phyloP scores from a whole-genome alignment of 2,888 invertebrate species.

The Agrochola lychnidis region DNA sequence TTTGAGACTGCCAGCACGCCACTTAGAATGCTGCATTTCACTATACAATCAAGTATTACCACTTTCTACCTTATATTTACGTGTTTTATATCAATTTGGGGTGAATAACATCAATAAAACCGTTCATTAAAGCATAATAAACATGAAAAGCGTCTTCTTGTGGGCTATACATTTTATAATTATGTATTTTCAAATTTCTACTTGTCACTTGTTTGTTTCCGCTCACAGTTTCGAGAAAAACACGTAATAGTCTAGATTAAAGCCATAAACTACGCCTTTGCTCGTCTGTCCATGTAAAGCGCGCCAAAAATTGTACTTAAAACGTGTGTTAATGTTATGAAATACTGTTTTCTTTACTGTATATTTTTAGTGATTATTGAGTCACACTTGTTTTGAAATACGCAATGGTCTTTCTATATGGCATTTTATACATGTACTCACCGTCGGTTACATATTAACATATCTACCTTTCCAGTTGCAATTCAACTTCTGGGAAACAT shows the following conservation, averaged over 20 bases:
- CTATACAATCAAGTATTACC: slow-evolving; percentile 56
- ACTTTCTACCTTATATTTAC: slow-evolving; percentile 60
- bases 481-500: background rate
- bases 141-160: slow-evolving; percentile 41
- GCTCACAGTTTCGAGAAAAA: slow-evolving; percentile 63
- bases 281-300: slow-evolving; percentile 40
- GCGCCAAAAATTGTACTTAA: slow-evolving; percentile 50
- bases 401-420: slow-evolving; percentile 14
- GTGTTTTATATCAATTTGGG: slow-evolving; percentile 38
- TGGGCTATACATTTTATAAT: slow-evolving; percentile 57
- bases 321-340: slow-evolving; percentile 50
- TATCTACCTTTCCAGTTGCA: slow-evolving; percentile 11
- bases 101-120: slow-evolving; percentile 11
- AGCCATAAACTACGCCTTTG: slow-evolving; percentile 47
- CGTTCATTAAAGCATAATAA: slow-evolving; percentile 15
- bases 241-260: slow-evolving; percentile 51
- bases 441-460: slow-evolving; percentile 5
- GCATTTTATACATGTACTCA: slow-evolving; percentile 13
- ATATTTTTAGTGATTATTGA: slow-evolving; percentile 60
- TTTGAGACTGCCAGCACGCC: slow-evolving; percentile 83
- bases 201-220: slow-evolving; percentile 72
- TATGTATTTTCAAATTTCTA: slow-evolving; percentile 59
- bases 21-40: slow-evolving; percentile 62
- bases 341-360: slow-evolving; percentile 54
- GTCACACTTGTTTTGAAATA: slow-evolving; percentile 62